These are phyloP conservation scores for Phengaris arion DNA, from an alignment of 2,888 invertebrate genomes.

Conservation along the genomic window DNA sequence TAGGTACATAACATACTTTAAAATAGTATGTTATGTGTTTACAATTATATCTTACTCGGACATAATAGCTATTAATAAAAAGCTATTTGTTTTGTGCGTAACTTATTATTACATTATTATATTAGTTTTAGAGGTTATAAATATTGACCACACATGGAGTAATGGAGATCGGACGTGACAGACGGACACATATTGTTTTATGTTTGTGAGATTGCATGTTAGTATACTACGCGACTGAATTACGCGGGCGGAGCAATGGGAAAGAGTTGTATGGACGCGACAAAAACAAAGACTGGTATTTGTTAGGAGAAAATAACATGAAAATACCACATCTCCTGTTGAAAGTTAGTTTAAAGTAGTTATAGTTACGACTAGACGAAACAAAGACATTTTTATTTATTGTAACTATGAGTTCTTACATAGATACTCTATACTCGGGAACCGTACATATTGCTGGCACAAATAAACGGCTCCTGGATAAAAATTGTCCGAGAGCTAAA, in stretches of 20 bases:
- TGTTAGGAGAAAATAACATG: too few species aligned
- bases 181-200: conserved; percentile 42
- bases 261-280: conserved; percentile 46
- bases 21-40: background rate
- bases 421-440: too few species aligned
- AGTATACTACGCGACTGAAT: conserved; percentile 64
- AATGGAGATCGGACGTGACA: conserved; percentile 45
- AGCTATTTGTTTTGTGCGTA: conserved; percentile 13
- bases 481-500: too few species aligned
- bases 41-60: background rate
- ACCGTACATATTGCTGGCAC: too few species aligned
- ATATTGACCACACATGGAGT: conserved; percentile 37
- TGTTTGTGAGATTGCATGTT: conserved; percentile 48
- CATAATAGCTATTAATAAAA: conserved; percentile 6
- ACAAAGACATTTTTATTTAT: too few species aligned
- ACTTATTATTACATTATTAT: conserved; percentile 9
- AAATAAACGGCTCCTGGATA: too few species aligned
- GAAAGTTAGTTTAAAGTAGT: too few species aligned
- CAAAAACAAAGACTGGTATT: too few species aligned
- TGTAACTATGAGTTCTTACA: too few species aligned
- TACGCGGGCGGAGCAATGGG: conserved; percentile 53
- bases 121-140: conserved; percentile 13
- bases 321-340: too few species aligned
- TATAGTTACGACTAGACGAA: too few species aligned
- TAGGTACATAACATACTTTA: too few species aligned